These are phyloP conservation scores for Bombus polaris DNA, from an alignment of 1,140 invertebrate genomes.

Conservation along the genomic window DNA sequence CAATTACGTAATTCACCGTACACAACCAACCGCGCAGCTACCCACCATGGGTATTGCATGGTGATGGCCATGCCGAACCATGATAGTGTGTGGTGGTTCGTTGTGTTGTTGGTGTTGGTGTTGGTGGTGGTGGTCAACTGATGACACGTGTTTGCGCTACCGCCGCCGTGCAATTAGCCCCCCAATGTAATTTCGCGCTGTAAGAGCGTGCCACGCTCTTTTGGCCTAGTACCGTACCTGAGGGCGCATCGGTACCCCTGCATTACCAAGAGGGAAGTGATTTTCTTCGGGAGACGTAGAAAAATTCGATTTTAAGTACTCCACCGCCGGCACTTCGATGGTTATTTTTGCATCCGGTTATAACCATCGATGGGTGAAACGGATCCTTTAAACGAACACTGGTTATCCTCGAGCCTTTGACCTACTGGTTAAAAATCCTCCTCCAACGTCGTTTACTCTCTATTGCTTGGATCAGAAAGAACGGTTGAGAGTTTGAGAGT, in stretches of 20 bases:
- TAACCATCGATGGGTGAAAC: background rate
- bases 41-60: conserved; percentile 66
- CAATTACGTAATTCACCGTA: conserved; percentile 79
- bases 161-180: conserved; percentile 75
- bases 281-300: conserved; percentile 55
- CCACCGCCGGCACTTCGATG: background rate
- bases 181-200: conserved; percentile 71
- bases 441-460: background rate
- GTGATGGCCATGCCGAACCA: conserved; percentile 59
- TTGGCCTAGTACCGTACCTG: conserved; percentile 72
- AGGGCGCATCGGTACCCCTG: conserved; percentile 62
- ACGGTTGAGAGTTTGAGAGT: background rate
- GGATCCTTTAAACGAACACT: background rate
- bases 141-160: conserved; percentile 78
- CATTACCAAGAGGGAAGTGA: conserved; percentile 68
- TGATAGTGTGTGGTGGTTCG: conserved; percentile 38
- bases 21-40: conserved; percentile 67
- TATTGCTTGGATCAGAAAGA: background rate
- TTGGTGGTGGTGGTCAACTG: conserved; percentile 63
- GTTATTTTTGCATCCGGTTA: conserved; percentile 43
- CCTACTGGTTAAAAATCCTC: conserved; percentile 33
- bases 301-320: conserved; percentile 56
- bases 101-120: conserved; percentile 22
- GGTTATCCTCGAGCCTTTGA: conserved; percentile 31
- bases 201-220: conserved; percentile 71